Percentiles rank a stretch among this genome's conserved stretches.
phyloP scores from a whole-genome alignment of 2,888 invertebrate species.

The Epiblema foenella region DNA sequence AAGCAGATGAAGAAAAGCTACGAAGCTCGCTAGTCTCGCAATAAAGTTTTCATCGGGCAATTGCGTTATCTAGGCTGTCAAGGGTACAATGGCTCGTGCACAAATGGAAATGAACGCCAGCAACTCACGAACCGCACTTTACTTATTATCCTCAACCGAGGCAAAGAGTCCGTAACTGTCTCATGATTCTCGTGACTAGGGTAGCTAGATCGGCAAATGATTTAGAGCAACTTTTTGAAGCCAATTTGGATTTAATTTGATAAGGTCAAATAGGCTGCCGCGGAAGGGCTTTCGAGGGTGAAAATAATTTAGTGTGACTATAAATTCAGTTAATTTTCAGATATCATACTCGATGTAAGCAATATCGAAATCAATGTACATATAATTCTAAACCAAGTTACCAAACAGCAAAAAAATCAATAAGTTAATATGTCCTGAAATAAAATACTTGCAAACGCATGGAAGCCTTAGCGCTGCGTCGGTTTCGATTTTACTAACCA shows the following conservation, averaged over 20 bases:
- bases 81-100: constrained; percentile 50
- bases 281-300: constrained; percentile 2
- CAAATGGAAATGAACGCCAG: constrained; percentile 61
- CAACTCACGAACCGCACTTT: constrained; percentile 62
- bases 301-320: background rate
- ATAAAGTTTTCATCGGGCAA: constrained; percentile 46
- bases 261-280: constrained; percentile 8
- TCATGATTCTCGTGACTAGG: constrained; percentile 53
- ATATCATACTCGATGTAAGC: background rate
- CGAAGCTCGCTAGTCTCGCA: constrained; percentile 28
- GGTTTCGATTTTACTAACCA: constrained; percentile 69
- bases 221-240: constrained; percentile 40
- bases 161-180: constrained; percentile 57
- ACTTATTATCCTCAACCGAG: constrained; percentile 60
- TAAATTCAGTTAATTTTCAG: background rate
- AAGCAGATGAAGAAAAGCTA: constrained; percentile 37
- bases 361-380: background rate
- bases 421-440: background rate
- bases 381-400: background rate
- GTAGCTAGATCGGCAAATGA: constrained; percentile 50
- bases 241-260: constrained; percentile 36
- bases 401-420: background rate
- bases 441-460: constrained; percentile 20
- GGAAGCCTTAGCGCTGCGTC: constrained; percentile 45
- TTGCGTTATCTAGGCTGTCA: constrained; percentile 45